Evolutionary conservation across 2,888 invertebrate genomes (phyloP).

Genomic region (Pseudococcus longispinus): DNA sequence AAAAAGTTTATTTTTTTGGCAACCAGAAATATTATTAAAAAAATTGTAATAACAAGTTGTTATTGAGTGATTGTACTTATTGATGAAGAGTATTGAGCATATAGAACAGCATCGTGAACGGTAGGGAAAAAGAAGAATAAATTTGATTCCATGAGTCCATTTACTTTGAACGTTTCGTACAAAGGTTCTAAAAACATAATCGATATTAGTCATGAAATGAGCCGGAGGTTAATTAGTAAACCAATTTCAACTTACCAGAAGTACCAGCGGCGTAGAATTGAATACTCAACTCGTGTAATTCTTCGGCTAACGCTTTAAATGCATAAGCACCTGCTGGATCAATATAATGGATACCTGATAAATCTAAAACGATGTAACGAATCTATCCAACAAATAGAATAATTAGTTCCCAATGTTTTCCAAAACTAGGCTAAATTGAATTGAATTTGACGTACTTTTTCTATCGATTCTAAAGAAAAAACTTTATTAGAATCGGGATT

Average conservation of each 20-base stretch:
- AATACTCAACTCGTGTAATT: slow-evolving; percentile 67
- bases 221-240: not conserved
- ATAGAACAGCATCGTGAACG: slow-evolving; percentile 73
- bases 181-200: slow-evolving; percentile 68
- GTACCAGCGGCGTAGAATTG: slow-evolving; percentile 70
- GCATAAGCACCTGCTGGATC: slow-evolving; percentile 75
- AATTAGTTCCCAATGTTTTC: not conserved
- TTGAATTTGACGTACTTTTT: slow-evolving; percentile 14
- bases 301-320: slow-evolving; percentile 68
- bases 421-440: not conserved
- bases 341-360: slow-evolving; percentile 73
- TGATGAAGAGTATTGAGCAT: slow-evolving; percentile 64
- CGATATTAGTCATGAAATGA: not conserved
- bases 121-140: slow-evolving; percentile 71
- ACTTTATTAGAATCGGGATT: slow-evolving; percentile 2
- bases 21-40: not conserved
- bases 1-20: not conserved
- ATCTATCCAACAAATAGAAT: slow-evolving; percentile 62
- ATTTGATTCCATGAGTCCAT: slow-evolving; percentile 59
- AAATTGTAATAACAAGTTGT: not conserved
- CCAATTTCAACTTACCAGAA: slow-evolving; percentile 66
- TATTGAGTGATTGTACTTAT: slow-evolving; percentile 32
- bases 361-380: slow-evolving; percentile 73
- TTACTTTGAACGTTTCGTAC: slow-evolving; percentile 65
- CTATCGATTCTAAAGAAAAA: slow-evolving; percentile 45